Base-by-base conservation (phyloP, 1,140 invertebrate species). In the Drosophila paulistorum region DNA sequence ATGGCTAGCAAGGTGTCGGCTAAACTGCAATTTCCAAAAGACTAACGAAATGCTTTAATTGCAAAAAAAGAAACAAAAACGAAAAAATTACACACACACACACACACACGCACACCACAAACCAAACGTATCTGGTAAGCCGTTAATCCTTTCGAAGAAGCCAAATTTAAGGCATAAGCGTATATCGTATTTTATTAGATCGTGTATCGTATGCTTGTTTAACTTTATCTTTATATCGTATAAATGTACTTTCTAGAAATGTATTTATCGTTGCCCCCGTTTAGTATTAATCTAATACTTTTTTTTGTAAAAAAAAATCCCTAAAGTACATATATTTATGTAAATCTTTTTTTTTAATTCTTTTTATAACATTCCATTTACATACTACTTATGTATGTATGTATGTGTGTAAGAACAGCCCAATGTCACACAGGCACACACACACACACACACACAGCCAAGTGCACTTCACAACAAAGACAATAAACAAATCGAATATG, bases 21-120 rank as follows among this genome's bases (percentile, higher is more conserved):
- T 67, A 92, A 90, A 85, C 85, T 72, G 79, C 90, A 80, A 91
- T 91, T 79, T 80, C 70, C 66, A 85, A 92, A 87, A 86, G 84
- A 82, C 79, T 92, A 72, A 78, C 87, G 70, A 68, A 78, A 78
- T 71, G 77, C 87, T 91, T 82, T 85, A 90, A 79, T 77, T 74
- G 71, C 74, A 78, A 77, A 74, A 58, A 59, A 70, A 76, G 61
- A 65, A 65, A 26, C 14, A 39, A 11, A 30, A 30, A 30, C 30
- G 30, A 30, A 1, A 30, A 5, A 7, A 30, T 30, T 30, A 6
- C 6, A 30, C 30, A 30, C 30, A 30, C 20, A 23, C 30, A 30
- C 30, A 30, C 30, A 30, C 26, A 39, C 37, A 37, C 37, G 11
- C 37, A 39, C 37, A 39, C 9, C 9, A 39, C 10, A 39, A n/a